Conservation (phyloP, 2,797 vertebrate genomes). For the Sparidentex hasta region DNA sequence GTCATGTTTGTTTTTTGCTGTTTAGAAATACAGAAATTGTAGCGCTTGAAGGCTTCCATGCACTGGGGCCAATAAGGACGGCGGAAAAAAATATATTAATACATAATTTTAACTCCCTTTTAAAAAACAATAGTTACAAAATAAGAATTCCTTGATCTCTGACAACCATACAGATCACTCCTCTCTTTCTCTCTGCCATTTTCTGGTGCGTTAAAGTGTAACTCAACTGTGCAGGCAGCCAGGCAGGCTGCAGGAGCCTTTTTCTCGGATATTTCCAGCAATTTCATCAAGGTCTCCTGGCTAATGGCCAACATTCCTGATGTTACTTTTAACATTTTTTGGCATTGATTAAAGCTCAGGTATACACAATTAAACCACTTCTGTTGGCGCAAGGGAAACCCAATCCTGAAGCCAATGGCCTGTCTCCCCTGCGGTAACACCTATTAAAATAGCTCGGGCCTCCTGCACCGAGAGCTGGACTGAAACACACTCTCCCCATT, state of each 20-base stretch:
- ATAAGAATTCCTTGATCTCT: not conserved
- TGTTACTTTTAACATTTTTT: slow-evolving; percentile 76
- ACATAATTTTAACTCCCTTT: not conserved
- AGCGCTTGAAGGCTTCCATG: not conserved
- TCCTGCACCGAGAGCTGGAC: slow-evolving; percentile 48
- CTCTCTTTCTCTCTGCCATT: not conserved
- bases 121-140: not conserved
- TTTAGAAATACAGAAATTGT: slow-evolving; percentile 14
- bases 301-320: slow-evolving; percentile 68
- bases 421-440: slow-evolving; percentile 70
- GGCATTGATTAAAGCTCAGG: slow-evolving; percentile 81
- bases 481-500: slow-evolving; percentile 58
- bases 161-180: not conserved
- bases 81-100: not conserved
- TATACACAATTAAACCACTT: slow-evolving; percentile 80
- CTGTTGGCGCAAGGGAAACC: slow-evolving; percentile 79
- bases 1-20: not conserved
- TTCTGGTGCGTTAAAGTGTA: slow-evolving; percentile 32
- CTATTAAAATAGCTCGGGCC: slow-evolving; percentile 74
- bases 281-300: slow-evolving; percentile 72
- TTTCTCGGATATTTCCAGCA: slow-evolving; percentile 53
- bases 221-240: slow-evolving; percentile 31
- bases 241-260: slow-evolving; percentile 32
- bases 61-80: slow-evolving; percentile 18
- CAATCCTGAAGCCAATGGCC: slow-evolving; percentile 67